phyloP scores from a whole-genome alignment of 2,888 invertebrate genomes.

The Notodonta ziczac region DNA sequence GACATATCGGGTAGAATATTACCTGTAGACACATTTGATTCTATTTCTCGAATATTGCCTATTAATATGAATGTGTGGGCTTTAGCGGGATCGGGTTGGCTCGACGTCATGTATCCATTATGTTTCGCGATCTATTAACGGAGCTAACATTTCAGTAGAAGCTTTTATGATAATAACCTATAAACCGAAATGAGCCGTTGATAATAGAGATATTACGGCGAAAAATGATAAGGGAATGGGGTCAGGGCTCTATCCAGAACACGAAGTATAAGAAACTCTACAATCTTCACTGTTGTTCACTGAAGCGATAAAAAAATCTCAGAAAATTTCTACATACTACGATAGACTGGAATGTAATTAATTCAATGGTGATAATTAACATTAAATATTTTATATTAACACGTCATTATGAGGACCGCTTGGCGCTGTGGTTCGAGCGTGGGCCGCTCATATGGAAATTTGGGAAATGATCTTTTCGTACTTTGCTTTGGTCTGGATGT shows the following conservation, averaged over 20 bases:
- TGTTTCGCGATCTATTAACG: conserved; percentile 22
- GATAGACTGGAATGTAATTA: too few relatives aligned
- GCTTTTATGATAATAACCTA: conserved; percentile 20
- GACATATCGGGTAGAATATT: not conserved
- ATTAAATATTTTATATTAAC: too few relatives aligned
- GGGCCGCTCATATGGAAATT: too few relatives aligned
- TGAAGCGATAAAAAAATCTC: too few relatives aligned
- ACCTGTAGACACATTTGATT: not conserved
- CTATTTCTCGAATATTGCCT: conserved; percentile 5
- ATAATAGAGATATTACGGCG: conserved; percentile 14
- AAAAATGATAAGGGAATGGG: conserved; percentile 8
- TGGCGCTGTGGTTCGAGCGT: too few relatives aligned
- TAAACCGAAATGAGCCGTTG: conserved; percentile 18
- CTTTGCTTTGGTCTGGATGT: too few relatives aligned
- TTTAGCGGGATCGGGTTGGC: not conserved
- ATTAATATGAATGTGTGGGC: conserved; percentile 2
- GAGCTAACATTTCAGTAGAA: conserved; percentile 28
- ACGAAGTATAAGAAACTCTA: too few relatives aligned
- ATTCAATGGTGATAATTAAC: too few relatives aligned
- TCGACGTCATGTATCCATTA: conserved; percentile 11
- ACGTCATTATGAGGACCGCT: too few relatives aligned
- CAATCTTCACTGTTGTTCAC: too few relatives aligned
- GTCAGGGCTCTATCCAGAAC: not conserved
- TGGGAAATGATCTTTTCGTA: too few relatives aligned
- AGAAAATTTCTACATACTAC: too few relatives aligned